Evolutionary conservation across 2,113 vertebrate species (phyloP), one percentile per base, ranked within the genome.

Genomic region (Limnothrissa miodon): DNA sequence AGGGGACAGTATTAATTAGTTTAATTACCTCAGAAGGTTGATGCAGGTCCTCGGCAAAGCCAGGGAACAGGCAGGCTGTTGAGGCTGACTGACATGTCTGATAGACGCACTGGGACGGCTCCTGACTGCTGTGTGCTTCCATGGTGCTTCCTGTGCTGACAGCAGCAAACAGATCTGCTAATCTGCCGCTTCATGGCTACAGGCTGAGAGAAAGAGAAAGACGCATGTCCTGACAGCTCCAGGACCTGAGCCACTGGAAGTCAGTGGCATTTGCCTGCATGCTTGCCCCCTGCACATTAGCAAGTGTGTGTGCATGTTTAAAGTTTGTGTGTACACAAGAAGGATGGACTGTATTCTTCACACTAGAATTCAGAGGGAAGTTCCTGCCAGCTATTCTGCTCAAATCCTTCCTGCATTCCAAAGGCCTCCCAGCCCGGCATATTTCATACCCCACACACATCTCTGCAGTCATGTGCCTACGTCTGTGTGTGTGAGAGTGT

Each of bases 341-440:
- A 83, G 78, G 82, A 66, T 81, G 70, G 85, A 15, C 81, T 83
- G 70, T 87, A 15, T 81, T 83, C 83, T 88, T 88, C 56, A 81
- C 83, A 87, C 85, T 86, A 84, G 85, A 79, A 83, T 80, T 45
- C 81, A 86, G 86, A 89, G 88, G 90, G 84, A 88, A 85, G 84
- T 89, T 88, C 89, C 90, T 91, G 89, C 82, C 81, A 90, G 82
- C 85, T 15, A 82, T 85, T 87, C 85, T 87, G 62, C 85, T 89
- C 88, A 88, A 84, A 88, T 90, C 86, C 91, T 92, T 93, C 90
- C 92, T 90, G 91, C 93, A 94, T 94, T 93, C 92, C 92, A 91
- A 85, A 81, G 87, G 85, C 89, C 91, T 91, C 90, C 90, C 88
- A 88, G 83, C 86, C 36, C 83, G 80, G 85, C 86, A 89, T 90